A percentile compares a stretch with the other conserved stretches of the same genome.
phyloP scores from a whole-genome alignment of 2,888 invertebrate genomes.

The Microchrysa polita region DNA sequence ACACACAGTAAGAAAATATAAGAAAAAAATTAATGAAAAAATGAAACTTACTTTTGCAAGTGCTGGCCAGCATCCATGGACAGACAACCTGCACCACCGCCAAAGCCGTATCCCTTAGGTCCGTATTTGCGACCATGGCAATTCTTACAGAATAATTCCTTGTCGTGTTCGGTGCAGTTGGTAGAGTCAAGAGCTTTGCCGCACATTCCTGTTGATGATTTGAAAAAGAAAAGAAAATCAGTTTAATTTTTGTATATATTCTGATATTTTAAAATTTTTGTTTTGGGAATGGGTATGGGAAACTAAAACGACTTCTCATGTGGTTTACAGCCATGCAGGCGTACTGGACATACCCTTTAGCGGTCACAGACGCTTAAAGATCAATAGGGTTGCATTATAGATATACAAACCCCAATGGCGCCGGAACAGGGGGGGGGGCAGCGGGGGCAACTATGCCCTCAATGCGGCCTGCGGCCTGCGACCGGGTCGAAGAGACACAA shows the following conservation, averaged over 20 bases:
- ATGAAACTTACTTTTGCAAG: conserved; percentile 82
- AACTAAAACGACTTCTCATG: too few species aligned
- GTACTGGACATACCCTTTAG: too few species aligned
- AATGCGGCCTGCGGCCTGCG: too few species aligned
- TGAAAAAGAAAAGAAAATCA: not conserved
- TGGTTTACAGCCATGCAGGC: too few species aligned
- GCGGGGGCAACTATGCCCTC: too few species aligned
- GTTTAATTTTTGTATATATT: conserved; percentile 15
- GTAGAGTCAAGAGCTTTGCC: conserved; percentile 98
- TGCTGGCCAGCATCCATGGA: conserved; percentile 96
- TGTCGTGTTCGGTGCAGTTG: conserved; percentile 97
- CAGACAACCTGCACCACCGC: conserved; percentile 96
- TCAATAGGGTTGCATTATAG: too few species aligned
- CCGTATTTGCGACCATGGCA: conserved; percentile 98
- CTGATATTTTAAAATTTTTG: conserved; percentile 4
- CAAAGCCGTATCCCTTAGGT: conserved; percentile 98
- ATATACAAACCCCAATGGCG: too few species aligned
- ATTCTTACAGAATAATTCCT: conserved; percentile 92
- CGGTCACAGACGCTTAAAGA: too few species aligned
- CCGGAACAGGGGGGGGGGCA: too few species aligned
- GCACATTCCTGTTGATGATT: conserved; percentile 87
- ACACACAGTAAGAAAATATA: not conserved
- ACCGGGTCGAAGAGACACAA: too few species aligned
- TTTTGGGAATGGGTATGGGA: too few species aligned
- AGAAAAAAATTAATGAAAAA: conserved; percentile 8